A percentile compares a stretch with the other conserved stretches of the same genome.
Conservation (phyloP, 1,140 invertebrate species). For the Ylistrum balloti region DNA sequence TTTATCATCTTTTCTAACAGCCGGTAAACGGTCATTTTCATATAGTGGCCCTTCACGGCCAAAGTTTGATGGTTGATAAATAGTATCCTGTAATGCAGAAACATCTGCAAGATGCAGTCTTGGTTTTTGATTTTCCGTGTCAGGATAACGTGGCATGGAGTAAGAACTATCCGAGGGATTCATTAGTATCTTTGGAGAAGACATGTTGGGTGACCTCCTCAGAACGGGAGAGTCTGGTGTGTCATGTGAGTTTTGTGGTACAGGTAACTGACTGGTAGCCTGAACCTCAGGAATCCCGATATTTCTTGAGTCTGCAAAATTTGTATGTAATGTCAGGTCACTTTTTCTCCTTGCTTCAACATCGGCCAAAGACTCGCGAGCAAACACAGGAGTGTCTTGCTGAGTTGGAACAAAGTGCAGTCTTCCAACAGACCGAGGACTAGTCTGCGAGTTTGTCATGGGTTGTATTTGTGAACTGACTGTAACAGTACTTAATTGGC, state of each 20-base stretch:
- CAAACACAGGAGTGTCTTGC: neutral
- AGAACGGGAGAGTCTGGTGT: neutral
- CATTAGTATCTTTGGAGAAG: neutral
- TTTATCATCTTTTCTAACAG: neutral
- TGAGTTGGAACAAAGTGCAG: neutral
- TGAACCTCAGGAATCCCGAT: neutral
- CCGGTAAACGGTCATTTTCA: neutral
- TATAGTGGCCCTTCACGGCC: neutral
- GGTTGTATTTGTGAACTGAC: neutral
- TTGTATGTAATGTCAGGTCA: neutral
- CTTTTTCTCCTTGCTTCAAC: neutral
- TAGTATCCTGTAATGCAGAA: neutral
- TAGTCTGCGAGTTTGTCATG: neutral
- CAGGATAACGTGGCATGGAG: neutral
- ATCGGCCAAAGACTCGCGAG: neutral
- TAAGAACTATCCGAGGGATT: slow-evolving; percentile 1
- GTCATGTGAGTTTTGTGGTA: neutral
- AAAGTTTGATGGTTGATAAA: neutral
- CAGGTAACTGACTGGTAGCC: neutral
- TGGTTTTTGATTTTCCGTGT: neutral
- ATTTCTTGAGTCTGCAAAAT: neutral
- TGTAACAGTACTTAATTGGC: neutral
- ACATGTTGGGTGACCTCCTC: neutral
- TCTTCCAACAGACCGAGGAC: neutral
- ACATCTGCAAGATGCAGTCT: neutral